A percentile compares a stretch with the other conserved stretches of the same genome.
These are phyloP conservation scores for Peromyscus maniculatus DNA, from an alignment of 2,113 vertebrate genomes.

Conservation along the genomic window DNA sequence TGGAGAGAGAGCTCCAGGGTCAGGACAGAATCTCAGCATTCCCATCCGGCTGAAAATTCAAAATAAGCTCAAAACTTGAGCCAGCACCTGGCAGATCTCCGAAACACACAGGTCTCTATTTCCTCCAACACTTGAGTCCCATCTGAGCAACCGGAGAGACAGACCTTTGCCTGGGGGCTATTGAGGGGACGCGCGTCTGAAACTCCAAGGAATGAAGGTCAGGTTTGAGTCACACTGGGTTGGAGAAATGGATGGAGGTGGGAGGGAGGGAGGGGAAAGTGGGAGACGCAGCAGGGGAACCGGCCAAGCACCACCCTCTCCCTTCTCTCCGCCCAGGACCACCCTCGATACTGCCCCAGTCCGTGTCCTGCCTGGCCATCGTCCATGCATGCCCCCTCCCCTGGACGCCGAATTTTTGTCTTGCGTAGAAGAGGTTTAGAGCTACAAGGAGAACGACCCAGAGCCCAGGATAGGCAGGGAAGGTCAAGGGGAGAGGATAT, in stretches of 20 bases:
- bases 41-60: not conserved
- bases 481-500: conserved; percentile 72
- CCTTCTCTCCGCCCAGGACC: not conserved
- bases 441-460: not conserved
- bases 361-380: not conserved
- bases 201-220: conserved; percentile 48
- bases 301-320: not conserved
- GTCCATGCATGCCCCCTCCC: not conserved
- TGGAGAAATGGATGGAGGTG: not conserved
- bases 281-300: not conserved
- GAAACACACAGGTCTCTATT: not conserved
- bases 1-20: not conserved
- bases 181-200: not conserved
- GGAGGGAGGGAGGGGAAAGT: not conserved
- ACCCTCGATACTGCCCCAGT: not conserved
- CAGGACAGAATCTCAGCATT: not conserved
- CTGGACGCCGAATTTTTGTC: not conserved
- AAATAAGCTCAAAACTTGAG: not conserved
- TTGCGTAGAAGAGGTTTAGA: not conserved
- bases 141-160: not conserved
- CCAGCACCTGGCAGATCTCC: not conserved
- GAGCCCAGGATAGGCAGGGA: conserved; percentile 17
- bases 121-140: not conserved
- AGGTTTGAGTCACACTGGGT: conserved; percentile 63
- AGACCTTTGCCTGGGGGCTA: not conserved